Evolutionary conservation across 2,113 vertebrate genomes (phyloP).

Genomic region (Canis aureus): DNA sequence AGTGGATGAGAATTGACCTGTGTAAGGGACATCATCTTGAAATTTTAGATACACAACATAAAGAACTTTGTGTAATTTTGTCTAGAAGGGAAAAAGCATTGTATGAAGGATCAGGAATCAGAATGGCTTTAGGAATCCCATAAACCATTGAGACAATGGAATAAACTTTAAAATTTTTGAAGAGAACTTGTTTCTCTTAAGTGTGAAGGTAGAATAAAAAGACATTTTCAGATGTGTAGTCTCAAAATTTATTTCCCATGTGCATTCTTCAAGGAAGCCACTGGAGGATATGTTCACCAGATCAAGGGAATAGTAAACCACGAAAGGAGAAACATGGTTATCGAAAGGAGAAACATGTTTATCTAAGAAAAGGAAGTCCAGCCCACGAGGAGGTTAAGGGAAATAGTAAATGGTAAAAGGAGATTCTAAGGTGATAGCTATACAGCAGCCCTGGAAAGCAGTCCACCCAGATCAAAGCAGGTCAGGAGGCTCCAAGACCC

Average conservation of each 20-base stretch:
- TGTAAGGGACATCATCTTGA: not conserved
- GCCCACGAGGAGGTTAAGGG: not conserved
- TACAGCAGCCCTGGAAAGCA: not conserved
- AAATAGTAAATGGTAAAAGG: not conserved
- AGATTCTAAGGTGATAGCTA: not conserved
- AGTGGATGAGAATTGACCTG: not conserved
- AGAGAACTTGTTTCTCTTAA: not conserved
- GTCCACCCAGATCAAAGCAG: not conserved
- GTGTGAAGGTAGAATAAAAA: not conserved
- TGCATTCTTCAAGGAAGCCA: not conserved
- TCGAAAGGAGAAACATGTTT: not conserved
- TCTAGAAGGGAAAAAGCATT: not conserved
- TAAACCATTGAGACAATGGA: not conserved
- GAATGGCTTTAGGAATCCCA: not conserved
- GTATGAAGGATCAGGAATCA: not conserved
- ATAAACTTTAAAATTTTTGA: not conserved
- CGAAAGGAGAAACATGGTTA: not conserved
- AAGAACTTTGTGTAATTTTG: not conserved
- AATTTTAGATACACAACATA: not conserved
- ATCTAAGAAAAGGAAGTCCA: not conserved
- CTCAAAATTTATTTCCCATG: not conserved
- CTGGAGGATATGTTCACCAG: not conserved
- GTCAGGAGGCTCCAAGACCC: not conserved
- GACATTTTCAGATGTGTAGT: not conserved
- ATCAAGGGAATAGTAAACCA: not conserved